Evolutionary conservation across 2,888 invertebrate genomes (phyloP).

Genomic region (Catonia carolina): DNA sequence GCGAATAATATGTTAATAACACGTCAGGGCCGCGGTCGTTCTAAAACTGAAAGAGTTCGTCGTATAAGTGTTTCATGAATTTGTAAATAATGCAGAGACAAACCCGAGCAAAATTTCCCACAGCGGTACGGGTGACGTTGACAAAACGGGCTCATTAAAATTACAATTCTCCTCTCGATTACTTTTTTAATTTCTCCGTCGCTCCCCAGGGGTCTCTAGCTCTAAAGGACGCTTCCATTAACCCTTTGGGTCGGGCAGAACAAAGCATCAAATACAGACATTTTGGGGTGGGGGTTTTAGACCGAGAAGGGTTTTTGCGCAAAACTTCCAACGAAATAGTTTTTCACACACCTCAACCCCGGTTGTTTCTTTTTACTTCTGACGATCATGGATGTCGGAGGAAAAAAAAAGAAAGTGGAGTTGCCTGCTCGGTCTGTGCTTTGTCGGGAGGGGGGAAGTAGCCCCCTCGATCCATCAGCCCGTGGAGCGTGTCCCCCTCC

Average conservation of each 20-base stretch:
- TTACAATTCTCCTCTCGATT: constrained; percentile 21
- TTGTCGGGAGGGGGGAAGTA: constrained; percentile 12
- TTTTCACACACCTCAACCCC: neutral
- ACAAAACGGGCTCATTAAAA: constrained; percentile 23
- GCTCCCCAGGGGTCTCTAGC: constrained; percentile 5
- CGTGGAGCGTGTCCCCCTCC: constrained; percentile 13
- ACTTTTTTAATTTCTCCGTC: constrained; percentile 24
- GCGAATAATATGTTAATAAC: no score
- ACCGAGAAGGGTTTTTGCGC: neutral
- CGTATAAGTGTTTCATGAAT: no score
- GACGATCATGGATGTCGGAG: constrained; percentile 6
- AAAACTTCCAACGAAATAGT: constrained; percentile 5
- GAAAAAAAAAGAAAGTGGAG: constrained; percentile 23
- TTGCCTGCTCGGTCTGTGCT: no score
- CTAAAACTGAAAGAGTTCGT: no score
- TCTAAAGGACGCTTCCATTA: constrained; percentile 6
- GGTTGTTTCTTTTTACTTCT: neutral
- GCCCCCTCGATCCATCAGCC: constrained; percentile 19
- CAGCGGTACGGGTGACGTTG: constrained; percentile 14
- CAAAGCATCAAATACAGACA: constrained; percentile 1
- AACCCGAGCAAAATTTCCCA: no score
- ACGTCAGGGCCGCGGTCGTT: no score
- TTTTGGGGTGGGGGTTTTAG: neutral
- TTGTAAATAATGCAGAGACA: no score
- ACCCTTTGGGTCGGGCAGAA: constrained; percentile 11